Percentiles rank a stretch among this genome's conserved stretches.
phyloP scores from a whole-genome alignment of 2,113 vertebrate genomes.

The Casuarius casuarius region DNA sequence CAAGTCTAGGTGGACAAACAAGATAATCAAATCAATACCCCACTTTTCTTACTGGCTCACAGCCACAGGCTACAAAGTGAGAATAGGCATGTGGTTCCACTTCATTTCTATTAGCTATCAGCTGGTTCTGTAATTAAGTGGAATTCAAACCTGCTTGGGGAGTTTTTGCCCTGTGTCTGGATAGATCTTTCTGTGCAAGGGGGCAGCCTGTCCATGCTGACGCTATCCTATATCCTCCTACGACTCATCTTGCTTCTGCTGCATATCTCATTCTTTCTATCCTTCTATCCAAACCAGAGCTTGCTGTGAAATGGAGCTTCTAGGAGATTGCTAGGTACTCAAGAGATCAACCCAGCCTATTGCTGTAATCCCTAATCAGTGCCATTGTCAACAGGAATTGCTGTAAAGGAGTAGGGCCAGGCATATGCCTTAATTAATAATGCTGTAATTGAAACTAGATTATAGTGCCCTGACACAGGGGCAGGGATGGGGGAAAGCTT shows the following conservation, averaged over 20 bases:
- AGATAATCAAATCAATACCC: slow-evolving; percentile 70
- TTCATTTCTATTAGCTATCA: slow-evolving; percentile 21
- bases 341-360: neutral
- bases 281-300: neutral
- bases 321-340: neutral
- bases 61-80: slow-evolving; percentile 50
- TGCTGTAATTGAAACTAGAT: slow-evolving; percentile 17
- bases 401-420: slow-evolving; percentile 27
- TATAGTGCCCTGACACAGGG: neutral
- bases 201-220: neutral
- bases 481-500: neutral
- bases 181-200: neutral
- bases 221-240: neutral
- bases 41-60: slow-evolving; percentile 31
- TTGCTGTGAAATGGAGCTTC: neutral
- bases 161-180: slow-evolving; percentile 1
- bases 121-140: slow-evolving; percentile 33
- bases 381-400: slow-evolving; percentile 55
- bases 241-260: neutral
- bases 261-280: neutral
- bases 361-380: slow-evolving; percentile 53
- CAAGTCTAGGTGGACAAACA: slow-evolving; percentile 67
- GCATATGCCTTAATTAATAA: slow-evolving; percentile 33
- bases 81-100: neutral
- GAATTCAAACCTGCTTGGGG: slow-evolving; percentile 20